Conservation (phyloP, 2,888 invertebrate genomes). For the Pyrocoelia pectoralis region DNA sequence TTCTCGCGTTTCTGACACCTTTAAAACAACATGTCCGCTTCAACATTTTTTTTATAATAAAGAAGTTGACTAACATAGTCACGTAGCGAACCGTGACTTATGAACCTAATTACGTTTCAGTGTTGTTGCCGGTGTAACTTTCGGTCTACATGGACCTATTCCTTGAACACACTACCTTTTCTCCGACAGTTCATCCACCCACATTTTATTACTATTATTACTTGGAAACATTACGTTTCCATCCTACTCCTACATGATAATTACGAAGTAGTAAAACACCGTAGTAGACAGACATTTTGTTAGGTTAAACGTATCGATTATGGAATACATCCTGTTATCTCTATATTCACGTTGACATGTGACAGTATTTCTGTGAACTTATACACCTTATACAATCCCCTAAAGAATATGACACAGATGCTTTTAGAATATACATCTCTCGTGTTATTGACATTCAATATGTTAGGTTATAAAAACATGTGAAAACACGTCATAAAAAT, state of each 20-base stretch:
- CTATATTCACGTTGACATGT: slow-evolving; percentile 21
- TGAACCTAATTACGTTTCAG: slow-evolving; percentile 8
- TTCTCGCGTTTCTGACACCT: too few relatives aligned
- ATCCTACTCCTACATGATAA: background rate
- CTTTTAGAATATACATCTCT: slow-evolving; percentile 26
- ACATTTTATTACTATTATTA: background rate
- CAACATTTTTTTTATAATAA: background rate
- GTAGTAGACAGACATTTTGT: background rate
- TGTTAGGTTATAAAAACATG: slow-evolving; percentile 28
- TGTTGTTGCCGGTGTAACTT: slow-evolving; percentile 9
- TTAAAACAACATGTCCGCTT: background rate
- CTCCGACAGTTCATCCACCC: background rate
- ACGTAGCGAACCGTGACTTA: slow-evolving; percentile 7
- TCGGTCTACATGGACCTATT: slow-evolving; percentile 6
- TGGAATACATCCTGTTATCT: background rate
- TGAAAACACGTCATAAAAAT: slow-evolving; percentile 27
- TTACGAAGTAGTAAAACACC: background rate
- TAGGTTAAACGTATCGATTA: background rate
- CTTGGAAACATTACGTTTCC: background rate
- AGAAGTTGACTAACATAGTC: slow-evolving; percentile 2
- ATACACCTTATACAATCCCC: slow-evolving; percentile 23
- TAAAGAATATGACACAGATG: slow-evolving; percentile 22
- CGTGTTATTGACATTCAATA: slow-evolving; percentile 29
- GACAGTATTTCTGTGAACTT: slow-evolving; percentile 19
- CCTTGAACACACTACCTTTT: background rate